phyloP scores from a whole-genome alignment of 2,888 invertebrate species.

The Polyploca ridens region DNA sequence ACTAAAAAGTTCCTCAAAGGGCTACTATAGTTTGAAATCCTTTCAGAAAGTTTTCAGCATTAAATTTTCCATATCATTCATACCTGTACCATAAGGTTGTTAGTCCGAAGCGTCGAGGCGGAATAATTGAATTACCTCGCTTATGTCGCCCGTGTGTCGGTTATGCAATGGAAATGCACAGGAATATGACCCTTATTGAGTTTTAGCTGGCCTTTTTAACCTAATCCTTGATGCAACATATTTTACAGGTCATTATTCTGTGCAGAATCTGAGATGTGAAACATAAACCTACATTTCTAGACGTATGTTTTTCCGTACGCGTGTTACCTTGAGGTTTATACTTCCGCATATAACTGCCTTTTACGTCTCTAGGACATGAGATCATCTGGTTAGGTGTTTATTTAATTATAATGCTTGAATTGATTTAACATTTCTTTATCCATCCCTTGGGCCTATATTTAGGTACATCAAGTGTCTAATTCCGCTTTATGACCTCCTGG shows the following conservation, averaged over 20 bases:
- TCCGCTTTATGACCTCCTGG: too few species aligned
- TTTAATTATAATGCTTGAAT: neutral
- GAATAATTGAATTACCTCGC: conserved; percentile 76
- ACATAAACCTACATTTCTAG: neutral
- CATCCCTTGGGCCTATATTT: too few species aligned
- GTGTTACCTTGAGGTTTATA: neutral
- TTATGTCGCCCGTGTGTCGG: conserved; percentile 46
- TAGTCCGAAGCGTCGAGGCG: conserved; percentile 70
- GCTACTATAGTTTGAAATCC: neutral
- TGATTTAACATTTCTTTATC: neutral
- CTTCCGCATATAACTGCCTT: neutral
- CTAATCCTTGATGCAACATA: neutral
- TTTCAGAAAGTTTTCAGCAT: neutral
- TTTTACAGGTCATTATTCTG: neutral
- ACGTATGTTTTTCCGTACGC: neutral
- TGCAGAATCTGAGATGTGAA: neutral
- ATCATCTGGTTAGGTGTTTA: conserved; percentile 1
- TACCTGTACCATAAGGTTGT: conserved; percentile 61
- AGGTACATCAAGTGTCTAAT: too few species aligned
- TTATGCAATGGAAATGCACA: conserved; percentile 47
- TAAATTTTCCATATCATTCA: neutral
- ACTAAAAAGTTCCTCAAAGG: too few species aligned
- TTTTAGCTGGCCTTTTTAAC: conserved; percentile 10
- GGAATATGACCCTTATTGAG: conserved; percentile 38
- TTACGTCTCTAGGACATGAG: neutral